Conservation (phyloP, 2,888 invertebrate species). For the Macrosoma leucophasiata region DNA sequence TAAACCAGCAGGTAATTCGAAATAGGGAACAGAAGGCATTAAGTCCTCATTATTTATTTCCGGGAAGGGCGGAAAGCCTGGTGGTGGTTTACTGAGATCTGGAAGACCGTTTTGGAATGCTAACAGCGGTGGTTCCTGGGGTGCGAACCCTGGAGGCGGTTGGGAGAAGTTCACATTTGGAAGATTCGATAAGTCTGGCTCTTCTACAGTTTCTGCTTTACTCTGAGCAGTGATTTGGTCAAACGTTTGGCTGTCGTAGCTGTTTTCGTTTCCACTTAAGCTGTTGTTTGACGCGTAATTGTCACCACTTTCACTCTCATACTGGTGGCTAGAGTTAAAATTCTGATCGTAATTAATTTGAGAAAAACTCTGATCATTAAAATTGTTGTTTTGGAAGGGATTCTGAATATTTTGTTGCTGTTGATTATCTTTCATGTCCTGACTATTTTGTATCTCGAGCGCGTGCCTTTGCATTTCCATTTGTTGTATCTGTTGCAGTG, state of each 20-base stretch:
- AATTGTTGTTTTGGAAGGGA: conserved; percentile 49
- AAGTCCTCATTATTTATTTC: conserved; percentile 80
- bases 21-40: conserved; percentile 95
- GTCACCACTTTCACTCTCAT: conserved; percentile 62
- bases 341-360: conserved; percentile 51
- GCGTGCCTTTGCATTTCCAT: conserved; percentile 86
- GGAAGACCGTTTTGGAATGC: conserved; percentile 80
- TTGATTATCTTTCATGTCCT: conserved; percentile 48
- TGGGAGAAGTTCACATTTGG: conserved; percentile 66
- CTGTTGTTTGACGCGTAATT: conserved; percentile 63
- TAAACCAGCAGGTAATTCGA: conserved; percentile 96
- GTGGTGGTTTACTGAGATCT: conserved; percentile 91
- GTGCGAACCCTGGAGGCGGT: conserved; percentile 65
- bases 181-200: conserved; percentile 49
- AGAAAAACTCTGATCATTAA: conserved; percentile 50
- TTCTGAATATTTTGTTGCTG: conserved; percentile 43
- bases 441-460: conserved; percentile 71
- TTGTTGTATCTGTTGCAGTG: conserved; percentile 90
- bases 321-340: conserved; percentile 50
- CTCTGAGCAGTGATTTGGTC: conserved; percentile 52
- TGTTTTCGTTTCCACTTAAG: conserved; percentile 69
- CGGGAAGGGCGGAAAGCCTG: conserved; percentile 80
- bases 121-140: conserved; percentile 38
- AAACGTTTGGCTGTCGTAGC: conserved; percentile 64
- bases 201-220: conserved; percentile 42